Percentiles rank a stretch among this genome's conserved stretches.
Evolutionary conservation across 2,797 vertebrate genomes (phyloP).

Genomic region (Pagetopsis macropterus): DNA sequence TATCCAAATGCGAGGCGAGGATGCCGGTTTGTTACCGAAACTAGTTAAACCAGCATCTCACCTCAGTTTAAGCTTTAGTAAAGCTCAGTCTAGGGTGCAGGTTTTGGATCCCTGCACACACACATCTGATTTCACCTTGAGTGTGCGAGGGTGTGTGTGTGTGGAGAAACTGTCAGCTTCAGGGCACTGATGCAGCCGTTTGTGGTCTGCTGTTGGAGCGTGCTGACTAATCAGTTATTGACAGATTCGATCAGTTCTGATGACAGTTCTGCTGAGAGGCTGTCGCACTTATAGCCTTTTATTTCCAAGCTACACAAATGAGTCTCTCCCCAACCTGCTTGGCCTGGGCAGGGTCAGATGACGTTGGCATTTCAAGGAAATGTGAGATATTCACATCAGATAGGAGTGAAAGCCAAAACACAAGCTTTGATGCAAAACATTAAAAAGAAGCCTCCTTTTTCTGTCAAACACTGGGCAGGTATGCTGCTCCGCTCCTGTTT

Average conservation of each 20-base stretch:
- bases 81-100: slow-evolving; percentile 33
- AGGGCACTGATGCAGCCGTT: slow-evolving; percentile 57
- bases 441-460: slow-evolving; percentile 55
- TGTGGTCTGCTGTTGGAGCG: slow-evolving; percentile 38
- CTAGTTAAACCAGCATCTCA: slow-evolving; percentile 48
- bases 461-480: slow-evolving; percentile 64
- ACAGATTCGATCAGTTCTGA: slow-evolving; percentile 55
- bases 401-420: slow-evolving; percentile 58
- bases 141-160: slow-evolving; percentile 29
- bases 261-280: slow-evolving; percentile 54
- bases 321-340: slow-evolving; percentile 52
- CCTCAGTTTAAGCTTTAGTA: slow-evolving; percentile 48
- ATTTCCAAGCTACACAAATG: slow-evolving; percentile 47
- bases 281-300: slow-evolving; percentile 46
- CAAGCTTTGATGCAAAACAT: slow-evolving; percentile 78
- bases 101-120: slow-evolving; percentile 33
- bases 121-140: slow-evolving; percentile 34
- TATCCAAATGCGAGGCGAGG: slow-evolving; percentile 65
- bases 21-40: slow-evolving; percentile 66
- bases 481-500: slow-evolving; percentile 58
- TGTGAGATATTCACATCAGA: slow-evolving; percentile 63
- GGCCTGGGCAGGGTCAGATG: slow-evolving; percentile 40
- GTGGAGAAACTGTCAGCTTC: slow-evolving; percentile 46
- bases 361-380: slow-evolving; percentile 37
- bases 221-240: slow-evolving; percentile 63